Evolutionary conservation across 2,797 vertebrate species (phyloP), one percentile per base, ranked within the genome.

Genomic region (Moxostoma hubbsi): DNA sequence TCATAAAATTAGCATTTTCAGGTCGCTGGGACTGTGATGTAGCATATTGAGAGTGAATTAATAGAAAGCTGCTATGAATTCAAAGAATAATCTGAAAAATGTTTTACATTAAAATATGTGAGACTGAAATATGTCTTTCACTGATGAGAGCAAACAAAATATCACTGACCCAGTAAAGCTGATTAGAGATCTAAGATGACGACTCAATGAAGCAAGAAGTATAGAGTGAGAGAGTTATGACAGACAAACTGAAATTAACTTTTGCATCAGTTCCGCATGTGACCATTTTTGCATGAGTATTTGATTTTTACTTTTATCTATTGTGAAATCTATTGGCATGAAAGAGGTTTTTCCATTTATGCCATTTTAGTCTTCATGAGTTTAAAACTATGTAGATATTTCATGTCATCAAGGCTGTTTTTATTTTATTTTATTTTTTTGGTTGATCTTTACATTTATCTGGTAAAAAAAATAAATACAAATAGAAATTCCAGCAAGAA

Each of bases 61-160:
- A 24, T 24, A 24, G 24, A 24, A 24, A 24, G 24, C 54, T 81
- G 46, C 24, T 24, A 24, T 24, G 24, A 24, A 24, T 24, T 24
- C 73, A 77, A 77, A 51, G 12, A 49, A 67, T 49, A 64, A 47
- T 50, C n/a, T 51, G 7, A 57, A 50, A 76, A 51, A 63, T 46
- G 55, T 64, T 24, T 2, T 24, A 24, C 24, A 24, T 24, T 24
- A 24, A 24, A 24, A 58, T 36, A 76, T 76, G 45, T 4, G 36
- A 50, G 13, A 24, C 51, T 65, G 51, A 54, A 47, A 75, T n/a
- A 18, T 36, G 6, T 7, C 24, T 43, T 63, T 63, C 61, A 64
- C 11, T 66, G 43, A 75, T 18, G 50, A 55, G 7, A 55, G 61
- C 24, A 43, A 62, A 61, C 1, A 0, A 46, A 36, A 54, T 5